phyloP scores from a whole-genome alignment of 1,140 invertebrate genomes.

The Camponotus floridanus region DNA sequence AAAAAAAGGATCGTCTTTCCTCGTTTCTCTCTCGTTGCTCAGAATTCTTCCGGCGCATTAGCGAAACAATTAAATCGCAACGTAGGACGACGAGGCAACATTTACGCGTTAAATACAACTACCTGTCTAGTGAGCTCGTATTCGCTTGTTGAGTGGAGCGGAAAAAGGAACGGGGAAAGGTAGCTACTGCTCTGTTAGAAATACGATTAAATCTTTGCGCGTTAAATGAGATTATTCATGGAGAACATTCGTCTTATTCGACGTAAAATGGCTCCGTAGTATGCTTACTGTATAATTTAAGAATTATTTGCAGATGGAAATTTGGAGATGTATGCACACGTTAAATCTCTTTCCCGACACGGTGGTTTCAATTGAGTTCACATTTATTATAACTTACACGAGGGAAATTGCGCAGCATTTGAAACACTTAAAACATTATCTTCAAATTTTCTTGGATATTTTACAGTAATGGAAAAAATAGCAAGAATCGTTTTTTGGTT shows the following conservation, averaged over 20 bases:
- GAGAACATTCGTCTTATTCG: conserved; percentile 57
- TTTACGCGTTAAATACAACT: conserved; percentile 55
- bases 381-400: not conserved
- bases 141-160: conserved; percentile 43
- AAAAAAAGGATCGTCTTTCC: not conserved
- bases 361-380: conserved; percentile 2
- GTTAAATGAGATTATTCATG: conserved; percentile 55
- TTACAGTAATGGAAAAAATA: not conserved
- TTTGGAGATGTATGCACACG: not conserved
- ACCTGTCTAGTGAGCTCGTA: conserved; percentile 24
- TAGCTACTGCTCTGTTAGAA: conserved; percentile 62
- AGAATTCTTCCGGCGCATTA: conserved; percentile 69
- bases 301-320: conserved; percentile 15
- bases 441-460: not conserved
- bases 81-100: conserved; percentile 70
- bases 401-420: not conserved
- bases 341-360: not conserved
- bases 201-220: conserved; percentile 71
- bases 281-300: conserved; percentile 35
- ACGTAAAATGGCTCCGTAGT: conserved; percentile 23
- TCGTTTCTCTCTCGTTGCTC: conserved; percentile 2
- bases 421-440: not conserved
- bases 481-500: not conserved
- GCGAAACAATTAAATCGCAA: conserved; percentile 78
- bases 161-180: conserved; percentile 49